phyloP scores from a whole-genome alignment of 2,888 invertebrate genomes.

The Diabrotica balteata region DNA sequence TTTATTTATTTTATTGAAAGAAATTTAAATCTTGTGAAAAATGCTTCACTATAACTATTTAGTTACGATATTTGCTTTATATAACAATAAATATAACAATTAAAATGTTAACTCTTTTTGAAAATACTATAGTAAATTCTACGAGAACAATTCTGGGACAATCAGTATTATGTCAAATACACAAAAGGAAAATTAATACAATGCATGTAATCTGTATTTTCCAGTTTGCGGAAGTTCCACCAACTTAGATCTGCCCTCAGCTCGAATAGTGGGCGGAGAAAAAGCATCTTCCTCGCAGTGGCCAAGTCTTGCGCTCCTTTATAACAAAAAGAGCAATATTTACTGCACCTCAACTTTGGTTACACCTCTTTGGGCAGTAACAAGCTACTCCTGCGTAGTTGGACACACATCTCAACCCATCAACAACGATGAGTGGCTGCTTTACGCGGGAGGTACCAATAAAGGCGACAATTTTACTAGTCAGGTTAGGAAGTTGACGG shows the following conservation, averaged over 20 bases:
- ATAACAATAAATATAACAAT: no score
- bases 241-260: conserved; percentile 53
- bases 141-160: no score
- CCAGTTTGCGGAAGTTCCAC: conserved; percentile 60
- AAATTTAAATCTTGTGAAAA: no score
- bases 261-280: conserved; percentile 63
- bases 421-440: conserved; percentile 47
- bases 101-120: no score
- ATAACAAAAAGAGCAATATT: conserved; percentile 58
- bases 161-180: no score
- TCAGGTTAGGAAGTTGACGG: conserved; percentile 55
- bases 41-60: no score
- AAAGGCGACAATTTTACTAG: conserved; percentile 53
- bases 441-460: conserved; percentile 57
- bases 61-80: no score
- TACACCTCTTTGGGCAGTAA: conserved; percentile 62
- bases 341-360: conserved; percentile 63
- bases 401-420: conserved; percentile 26
- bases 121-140: no score
- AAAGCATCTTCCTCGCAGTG: conserved; percentile 63
- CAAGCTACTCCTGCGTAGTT: conserved; percentile 61
- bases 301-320: conserved; percentile 66
- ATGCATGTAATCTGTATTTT: conserved; percentile 20
- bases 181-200: no score
- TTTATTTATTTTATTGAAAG: no score